Conservation (phyloP, 2,888 invertebrate genomes). For the Antheraea yamamai region DNA sequence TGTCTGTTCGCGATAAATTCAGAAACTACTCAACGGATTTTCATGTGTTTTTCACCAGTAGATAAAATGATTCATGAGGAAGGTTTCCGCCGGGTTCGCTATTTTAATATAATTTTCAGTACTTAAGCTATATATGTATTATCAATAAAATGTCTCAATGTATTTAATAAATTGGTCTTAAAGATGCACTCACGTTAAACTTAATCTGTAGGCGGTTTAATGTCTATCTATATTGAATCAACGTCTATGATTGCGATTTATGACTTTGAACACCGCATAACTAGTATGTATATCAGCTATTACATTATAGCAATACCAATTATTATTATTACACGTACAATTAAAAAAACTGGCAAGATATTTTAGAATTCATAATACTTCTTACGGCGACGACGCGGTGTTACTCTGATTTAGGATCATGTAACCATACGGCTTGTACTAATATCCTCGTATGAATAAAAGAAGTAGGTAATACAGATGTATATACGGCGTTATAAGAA, state of each 20-base stretch:
- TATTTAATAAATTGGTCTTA: constrained; percentile 17
- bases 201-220: constrained; percentile 22
- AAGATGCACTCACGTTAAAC: constrained; percentile 30
- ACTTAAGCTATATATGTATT: not conserved
- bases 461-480: not conserved
- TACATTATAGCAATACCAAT: constrained; percentile 8
- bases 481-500: not conserved
- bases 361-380: too few relatives aligned
- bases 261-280: constrained; percentile 34
- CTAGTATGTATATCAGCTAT: constrained; percentile 29
- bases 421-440: not conserved
- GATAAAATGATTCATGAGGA: too few relatives aligned
- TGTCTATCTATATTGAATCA: constrained; percentile 16
- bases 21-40: too few relatives aligned
- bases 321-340: not conserved
- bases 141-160: not conserved
- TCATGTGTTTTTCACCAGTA: too few relatives aligned
- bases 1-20: too few relatives aligned
- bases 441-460: not conserved
- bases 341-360: not conserved
- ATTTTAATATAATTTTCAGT: not conserved
- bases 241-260: constrained; percentile 54
- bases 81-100: too few relatives aligned
- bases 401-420: too few relatives aligned
- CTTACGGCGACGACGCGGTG: too few relatives aligned